Evolutionary conservation across 2,797 vertebrate species (phyloP).

Genomic region (Diplodus sargus): DNA sequence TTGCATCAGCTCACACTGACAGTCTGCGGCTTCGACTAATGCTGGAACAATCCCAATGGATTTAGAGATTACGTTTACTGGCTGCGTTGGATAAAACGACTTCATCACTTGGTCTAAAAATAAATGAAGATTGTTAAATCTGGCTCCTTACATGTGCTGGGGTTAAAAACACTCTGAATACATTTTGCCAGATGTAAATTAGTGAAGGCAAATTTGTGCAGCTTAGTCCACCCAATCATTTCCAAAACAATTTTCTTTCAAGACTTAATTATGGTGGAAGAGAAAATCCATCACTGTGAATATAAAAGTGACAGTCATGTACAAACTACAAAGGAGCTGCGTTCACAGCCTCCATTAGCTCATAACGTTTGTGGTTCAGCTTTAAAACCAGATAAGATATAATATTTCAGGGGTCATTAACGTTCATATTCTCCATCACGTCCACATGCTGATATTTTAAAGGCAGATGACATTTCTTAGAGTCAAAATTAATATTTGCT

Average conservation of each 20-base stretch:
- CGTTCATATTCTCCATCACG: not conserved
- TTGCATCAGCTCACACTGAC: slow-evolving; percentile 17
- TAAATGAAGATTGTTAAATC: not conserved
- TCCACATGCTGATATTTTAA: not conserved
- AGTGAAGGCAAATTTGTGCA: slow-evolving; percentile 33
- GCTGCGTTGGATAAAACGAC: not conserved
- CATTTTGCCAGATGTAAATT: slow-evolving; percentile 31
- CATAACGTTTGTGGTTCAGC: not conserved
- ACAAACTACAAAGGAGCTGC: not conserved
- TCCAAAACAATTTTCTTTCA: slow-evolving; percentile 31
- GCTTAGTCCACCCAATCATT: slow-evolving; percentile 16
- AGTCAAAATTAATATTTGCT: not conserved
- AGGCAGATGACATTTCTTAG: not conserved
- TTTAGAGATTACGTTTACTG: not conserved
- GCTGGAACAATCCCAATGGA: not conserved
- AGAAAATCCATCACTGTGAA: slow-evolving; percentile 6
- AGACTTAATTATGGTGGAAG: slow-evolving; percentile 24
- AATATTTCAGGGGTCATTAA: no score
- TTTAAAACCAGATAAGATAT: not conserved
- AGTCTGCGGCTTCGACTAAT: slow-evolving; percentile 2
- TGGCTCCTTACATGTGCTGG: not conserved
- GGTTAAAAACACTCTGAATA: slow-evolving; percentile 19
- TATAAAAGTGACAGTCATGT: not conserved
- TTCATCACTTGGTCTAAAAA: slow-evolving; percentile 7
- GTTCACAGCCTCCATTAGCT: slow-evolving; percentile 1